These are phyloP conservation scores for Protobothrops mucrosquamatus DNA, from an alignment of 2,113 vertebrate genomes.

Conservation along the genomic window DNA sequence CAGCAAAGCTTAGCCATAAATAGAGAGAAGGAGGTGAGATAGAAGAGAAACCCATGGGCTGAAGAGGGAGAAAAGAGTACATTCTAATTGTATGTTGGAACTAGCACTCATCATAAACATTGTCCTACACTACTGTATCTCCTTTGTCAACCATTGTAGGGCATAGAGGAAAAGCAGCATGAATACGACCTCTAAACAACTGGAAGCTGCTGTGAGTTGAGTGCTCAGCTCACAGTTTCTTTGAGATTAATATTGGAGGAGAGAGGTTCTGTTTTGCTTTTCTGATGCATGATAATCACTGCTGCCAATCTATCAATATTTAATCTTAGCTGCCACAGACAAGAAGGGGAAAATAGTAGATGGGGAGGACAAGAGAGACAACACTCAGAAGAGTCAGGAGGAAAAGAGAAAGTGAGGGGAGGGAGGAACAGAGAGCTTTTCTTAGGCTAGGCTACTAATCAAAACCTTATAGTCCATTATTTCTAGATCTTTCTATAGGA, in stretches of 20 bases:
- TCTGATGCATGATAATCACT: background rate
- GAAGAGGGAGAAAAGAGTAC: background rate
- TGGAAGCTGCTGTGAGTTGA: background rate
- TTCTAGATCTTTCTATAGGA: background rate
- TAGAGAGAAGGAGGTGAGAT: background rate
- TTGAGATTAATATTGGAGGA: background rate
- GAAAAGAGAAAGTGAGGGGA: background rate
- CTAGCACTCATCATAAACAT: background rate
- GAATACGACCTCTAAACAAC: background rate
- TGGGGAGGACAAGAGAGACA: background rate
- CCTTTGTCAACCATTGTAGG: background rate
- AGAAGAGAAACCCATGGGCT: background rate
- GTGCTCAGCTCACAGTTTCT: background rate
- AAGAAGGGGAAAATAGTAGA: background rate
- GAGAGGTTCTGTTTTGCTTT: background rate
- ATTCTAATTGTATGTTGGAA: background rate
- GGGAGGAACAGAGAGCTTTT: background rate
- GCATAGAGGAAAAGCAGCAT: background rate
- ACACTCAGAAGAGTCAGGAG: background rate
- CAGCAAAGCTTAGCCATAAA: background rate
- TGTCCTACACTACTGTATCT: background rate
- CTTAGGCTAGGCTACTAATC: background rate
- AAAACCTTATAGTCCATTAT: background rate
- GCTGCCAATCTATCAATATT: background rate
- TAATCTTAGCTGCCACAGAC: background rate